These are phyloP conservation scores for Dryobota labecula DNA, from an alignment of 2,888 invertebrate species.

Conservation along the genomic window DNA sequence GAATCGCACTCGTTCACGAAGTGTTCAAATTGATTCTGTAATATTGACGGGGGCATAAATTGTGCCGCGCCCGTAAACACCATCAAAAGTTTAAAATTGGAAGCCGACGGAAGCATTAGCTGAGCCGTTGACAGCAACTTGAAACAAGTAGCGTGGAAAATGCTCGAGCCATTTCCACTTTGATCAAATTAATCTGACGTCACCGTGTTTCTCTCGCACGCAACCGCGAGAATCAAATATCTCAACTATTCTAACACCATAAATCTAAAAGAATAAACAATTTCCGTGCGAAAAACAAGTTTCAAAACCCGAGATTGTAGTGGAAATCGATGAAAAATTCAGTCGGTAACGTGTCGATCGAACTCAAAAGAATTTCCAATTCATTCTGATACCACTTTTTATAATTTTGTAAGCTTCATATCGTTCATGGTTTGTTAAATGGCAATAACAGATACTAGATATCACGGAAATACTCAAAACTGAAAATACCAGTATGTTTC, in stretches of 20 bases:
- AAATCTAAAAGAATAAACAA: slow-evolving; percentile 61
- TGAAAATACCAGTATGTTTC: background rate
- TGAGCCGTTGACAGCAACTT: slow-evolving; percentile 85
- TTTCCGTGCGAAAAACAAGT: slow-evolving; percentile 41
- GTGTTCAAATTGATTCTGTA: slow-evolving; percentile 70
- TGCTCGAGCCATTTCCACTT: slow-evolving; percentile 83
- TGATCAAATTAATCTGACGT: slow-evolving; percentile 88
- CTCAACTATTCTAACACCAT: slow-evolving; percentile 60
- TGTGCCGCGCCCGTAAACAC: slow-evolving; percentile 78
- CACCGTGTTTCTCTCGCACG: slow-evolving; percentile 74
- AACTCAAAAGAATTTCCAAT: slow-evolving; percentile 17
- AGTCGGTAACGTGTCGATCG: slow-evolving; percentile 30
- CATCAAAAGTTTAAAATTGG: slow-evolving; percentile 88
- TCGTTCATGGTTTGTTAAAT: background rate
- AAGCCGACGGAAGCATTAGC: slow-evolving; percentile 88
- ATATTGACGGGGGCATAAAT: slow-evolving; percentile 80
- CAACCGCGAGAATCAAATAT: slow-evolving; percentile 71
- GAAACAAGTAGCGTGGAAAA: slow-evolving; percentile 86
- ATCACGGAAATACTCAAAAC: background rate
- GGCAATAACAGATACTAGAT: background rate
- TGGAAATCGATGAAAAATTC: slow-evolving; percentile 35
- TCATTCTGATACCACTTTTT: slow-evolving; percentile 11
- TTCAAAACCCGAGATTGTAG: slow-evolving; percentile 17
- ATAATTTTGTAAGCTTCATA: background rate
- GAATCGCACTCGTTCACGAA: slow-evolving; percentile 52